phyloP scores from a whole-genome alignment of 2,888 invertebrate species.

The Drosophila mulleri region DNA sequence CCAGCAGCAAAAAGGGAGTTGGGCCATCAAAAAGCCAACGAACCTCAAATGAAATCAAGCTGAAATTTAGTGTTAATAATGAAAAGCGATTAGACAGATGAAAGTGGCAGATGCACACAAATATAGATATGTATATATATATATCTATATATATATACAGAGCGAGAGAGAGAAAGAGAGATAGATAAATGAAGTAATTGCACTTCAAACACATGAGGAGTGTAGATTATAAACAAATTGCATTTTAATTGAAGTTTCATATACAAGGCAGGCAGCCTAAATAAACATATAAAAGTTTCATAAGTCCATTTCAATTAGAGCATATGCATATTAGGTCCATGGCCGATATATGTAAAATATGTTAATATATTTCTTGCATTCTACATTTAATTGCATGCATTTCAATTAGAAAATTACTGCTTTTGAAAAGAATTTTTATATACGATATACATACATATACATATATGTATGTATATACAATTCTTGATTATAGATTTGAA shows the following conservation, averaged over 20 bases:
- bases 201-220: background rate
- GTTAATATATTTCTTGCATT: background rate
- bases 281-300: background rate
- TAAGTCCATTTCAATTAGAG: background rate
- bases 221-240: conserved; percentile 5
- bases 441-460: no score
- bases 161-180: no score
- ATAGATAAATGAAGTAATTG: background rate
- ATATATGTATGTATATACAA: no score
- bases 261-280: background rate
- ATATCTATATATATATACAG: background rate
- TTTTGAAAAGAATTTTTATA: background rate
- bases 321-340: background rate
- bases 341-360: background rate
- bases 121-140: background rate
- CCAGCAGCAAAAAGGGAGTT: background rate
- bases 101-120: conserved; percentile 29
- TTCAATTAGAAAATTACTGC: background rate
- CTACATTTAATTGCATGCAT: background rate
- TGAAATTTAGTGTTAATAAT: conserved; percentile 44
- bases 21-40: background rate
- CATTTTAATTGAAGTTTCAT: background rate
- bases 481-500: no score
- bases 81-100: conserved; percentile 48
- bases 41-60: conserved; percentile 22